phyloP scores from a whole-genome alignment of 1,140 invertebrate species.

The Zelostemma sp. region DNA sequence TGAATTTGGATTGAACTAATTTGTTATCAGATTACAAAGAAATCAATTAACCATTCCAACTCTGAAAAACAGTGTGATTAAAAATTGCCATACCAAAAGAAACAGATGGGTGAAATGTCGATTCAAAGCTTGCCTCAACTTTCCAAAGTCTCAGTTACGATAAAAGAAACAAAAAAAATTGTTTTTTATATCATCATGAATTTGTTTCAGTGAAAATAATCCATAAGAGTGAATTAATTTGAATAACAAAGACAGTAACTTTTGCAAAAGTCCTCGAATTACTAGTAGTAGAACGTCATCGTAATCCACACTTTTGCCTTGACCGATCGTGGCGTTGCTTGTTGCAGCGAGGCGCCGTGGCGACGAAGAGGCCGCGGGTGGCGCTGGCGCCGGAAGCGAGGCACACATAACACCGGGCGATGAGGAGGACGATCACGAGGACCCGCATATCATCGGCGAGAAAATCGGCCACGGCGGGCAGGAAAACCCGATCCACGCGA shows the following conservation, averaged over 20 bases:
- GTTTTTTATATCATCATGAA: too few relatives aligned
- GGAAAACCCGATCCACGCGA: conserved; percentile 68
- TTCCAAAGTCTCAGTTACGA: too few relatives aligned
- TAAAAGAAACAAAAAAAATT: too few relatives aligned
- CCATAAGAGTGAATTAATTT: too few relatives aligned
- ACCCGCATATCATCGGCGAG: conserved; percentile 66
- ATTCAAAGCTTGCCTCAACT: too few relatives aligned
- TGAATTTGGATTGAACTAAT: too few relatives aligned
- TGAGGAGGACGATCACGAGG: conserved; percentile 65
- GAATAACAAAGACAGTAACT: not conserved
- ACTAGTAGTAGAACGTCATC: conserved; percentile 10
- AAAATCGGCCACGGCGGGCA: conserved; percentile 66
- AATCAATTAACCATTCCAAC: too few relatives aligned
- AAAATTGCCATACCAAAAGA: too few relatives aligned
- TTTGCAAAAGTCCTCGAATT: not conserved
- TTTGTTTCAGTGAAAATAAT: too few relatives aligned
- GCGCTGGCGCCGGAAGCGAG: conserved; percentile 67
- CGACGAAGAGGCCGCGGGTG: conserved; percentile 67
- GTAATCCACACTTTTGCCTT: conserved; percentile 61
- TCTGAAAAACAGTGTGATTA: too few relatives aligned
- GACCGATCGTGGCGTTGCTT: conserved; percentile 71
- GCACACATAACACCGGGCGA: conserved; percentile 67
- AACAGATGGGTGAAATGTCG: too few relatives aligned
- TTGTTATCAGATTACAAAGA: too few relatives aligned
- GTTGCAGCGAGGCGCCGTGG: conserved; percentile 70